Percentiles rank a stretch among this genome's conserved stretches.
phyloP scores from a whole-genome alignment of 2,888 invertebrate genomes.

The Sminthurinus aureus region DNA sequence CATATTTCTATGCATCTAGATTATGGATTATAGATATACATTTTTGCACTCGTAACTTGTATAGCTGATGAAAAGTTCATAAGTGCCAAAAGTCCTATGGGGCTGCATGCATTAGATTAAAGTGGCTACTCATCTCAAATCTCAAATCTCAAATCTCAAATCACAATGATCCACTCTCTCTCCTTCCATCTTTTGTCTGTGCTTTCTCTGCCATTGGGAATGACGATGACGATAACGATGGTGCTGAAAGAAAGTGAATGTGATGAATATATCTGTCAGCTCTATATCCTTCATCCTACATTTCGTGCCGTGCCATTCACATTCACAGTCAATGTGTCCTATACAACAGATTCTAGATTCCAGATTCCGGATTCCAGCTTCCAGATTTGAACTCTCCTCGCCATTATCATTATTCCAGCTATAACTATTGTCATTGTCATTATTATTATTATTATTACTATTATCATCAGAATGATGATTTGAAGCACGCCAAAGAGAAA shows the following conservation, averaged over 20 bases:
- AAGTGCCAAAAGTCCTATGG: not conserved
- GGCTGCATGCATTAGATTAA: not conserved
- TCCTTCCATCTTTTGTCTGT: not conserved
- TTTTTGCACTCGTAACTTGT: no score
- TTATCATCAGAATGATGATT: not conserved
- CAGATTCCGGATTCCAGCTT: no score
- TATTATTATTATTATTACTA: not conserved
- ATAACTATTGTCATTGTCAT: not conserved
- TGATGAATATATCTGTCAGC: not conserved
- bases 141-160: not conserved
- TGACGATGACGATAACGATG: no score
- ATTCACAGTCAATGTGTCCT: not conserved
- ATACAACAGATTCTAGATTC: no score
- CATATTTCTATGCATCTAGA: no score
- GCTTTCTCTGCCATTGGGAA: no score
- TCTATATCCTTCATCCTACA: not conserved
- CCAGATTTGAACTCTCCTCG: not conserved
- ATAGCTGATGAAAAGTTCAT: not conserved
- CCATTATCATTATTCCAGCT: not conserved
- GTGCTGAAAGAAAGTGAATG: not conserved
- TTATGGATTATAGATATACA: no score
- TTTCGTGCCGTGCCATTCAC: not conserved
- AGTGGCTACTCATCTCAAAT: not conserved
- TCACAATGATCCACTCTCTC: not conserved
- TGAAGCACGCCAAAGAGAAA: not conserved